phyloP scores from a whole-genome alignment of 2,797 vertebrate genomes.

The Petrocephalus sullivani region DNA sequence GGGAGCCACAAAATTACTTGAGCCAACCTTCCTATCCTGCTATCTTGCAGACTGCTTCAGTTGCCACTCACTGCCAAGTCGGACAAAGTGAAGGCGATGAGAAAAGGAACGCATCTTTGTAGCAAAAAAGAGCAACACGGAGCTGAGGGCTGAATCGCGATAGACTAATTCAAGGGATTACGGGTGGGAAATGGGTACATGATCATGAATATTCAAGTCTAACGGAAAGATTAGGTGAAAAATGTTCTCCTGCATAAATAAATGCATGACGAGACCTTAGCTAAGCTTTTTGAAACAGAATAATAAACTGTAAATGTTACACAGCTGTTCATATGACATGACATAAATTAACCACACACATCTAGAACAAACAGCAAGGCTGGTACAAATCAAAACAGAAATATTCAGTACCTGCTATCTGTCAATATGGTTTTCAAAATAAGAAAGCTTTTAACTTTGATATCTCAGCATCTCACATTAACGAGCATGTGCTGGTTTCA shows the following conservation, averaged over 20 bases:
- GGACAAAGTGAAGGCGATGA: conserved; percentile 47
- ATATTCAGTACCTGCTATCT: not conserved
- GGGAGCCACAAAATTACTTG: conserved; percentile 59
- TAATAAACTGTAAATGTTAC: conserved; percentile 13
- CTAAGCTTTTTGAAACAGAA: conserved; percentile 5
- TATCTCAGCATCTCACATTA: not conserved
- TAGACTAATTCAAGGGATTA: conserved; percentile 23
- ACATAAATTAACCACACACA: not conserved
- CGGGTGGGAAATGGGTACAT: conserved; percentile 18
- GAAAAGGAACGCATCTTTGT: conserved; percentile 47
- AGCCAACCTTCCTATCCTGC: conserved; percentile 44
- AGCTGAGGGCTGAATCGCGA: not conserved
- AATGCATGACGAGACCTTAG: not conserved
- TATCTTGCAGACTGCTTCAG: conserved; percentile 20
- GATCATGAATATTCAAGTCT: conserved; percentile 26
- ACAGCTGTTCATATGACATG: not conserved
- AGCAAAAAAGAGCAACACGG: conserved; percentile 20
- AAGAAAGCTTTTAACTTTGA: not conserved
- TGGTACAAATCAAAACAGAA: not conserved
- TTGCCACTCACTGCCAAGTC: conserved; percentile 37
- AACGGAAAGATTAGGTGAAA: not conserved
- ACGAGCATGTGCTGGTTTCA: not conserved
- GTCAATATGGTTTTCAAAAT: not conserved
- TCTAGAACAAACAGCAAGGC: not conserved
- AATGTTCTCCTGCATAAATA: conserved; percentile 6